These are phyloP conservation scores for Alosa sapidissima DNA, from an alignment of 2,797 vertebrate species.

Conservation along the genomic window DNA sequence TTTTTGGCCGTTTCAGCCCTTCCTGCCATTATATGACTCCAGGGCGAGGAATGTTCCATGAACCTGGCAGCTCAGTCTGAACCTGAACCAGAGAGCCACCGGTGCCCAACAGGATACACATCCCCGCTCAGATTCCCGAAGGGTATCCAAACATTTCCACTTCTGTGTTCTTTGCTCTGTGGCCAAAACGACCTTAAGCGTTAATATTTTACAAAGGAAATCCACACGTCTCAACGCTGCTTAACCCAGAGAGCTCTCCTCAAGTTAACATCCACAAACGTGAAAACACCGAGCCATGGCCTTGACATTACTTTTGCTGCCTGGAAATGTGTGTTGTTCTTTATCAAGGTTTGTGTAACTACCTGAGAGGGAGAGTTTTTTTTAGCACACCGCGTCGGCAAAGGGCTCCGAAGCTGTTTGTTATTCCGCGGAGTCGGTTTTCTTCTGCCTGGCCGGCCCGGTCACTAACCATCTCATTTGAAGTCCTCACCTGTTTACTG, in stretches of 20 bases:
- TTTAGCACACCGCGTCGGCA: background rate
- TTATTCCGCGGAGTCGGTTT: background rate
- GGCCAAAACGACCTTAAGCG: background rate
- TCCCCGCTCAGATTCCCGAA: constrained; percentile 7
- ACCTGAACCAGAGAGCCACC: constrained; percentile 27
- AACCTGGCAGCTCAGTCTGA: background rate
- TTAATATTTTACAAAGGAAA: constrained; percentile 12
- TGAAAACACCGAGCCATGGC: background rate
- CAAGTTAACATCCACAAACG: background rate
- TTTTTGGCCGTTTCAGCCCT: constrained; percentile 37
- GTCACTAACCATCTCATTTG: background rate
- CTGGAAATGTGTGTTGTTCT: constrained; percentile 22
- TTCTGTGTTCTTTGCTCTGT: constrained; percentile 28
- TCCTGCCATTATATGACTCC: constrained; percentile 38
- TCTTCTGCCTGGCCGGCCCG: background rate
- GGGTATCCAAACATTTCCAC: constrained; percentile 26
- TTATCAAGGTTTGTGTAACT: constrained; percentile 17
- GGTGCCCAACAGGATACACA: constrained; percentile 37
- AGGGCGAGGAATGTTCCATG: constrained; percentile 29
- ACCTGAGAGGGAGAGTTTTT: background rate
- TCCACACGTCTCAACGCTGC: background rate
- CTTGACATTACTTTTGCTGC: background rate
- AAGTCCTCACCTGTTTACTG: constrained; percentile 15
- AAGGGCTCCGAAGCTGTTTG: background rate
- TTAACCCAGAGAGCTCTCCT: background rate